Evolutionary conservation across 2,797 vertebrate species (phyloP), one percentile per base, ranked within the genome.

Genomic region (Bucorvus abyssinicus): DNA sequence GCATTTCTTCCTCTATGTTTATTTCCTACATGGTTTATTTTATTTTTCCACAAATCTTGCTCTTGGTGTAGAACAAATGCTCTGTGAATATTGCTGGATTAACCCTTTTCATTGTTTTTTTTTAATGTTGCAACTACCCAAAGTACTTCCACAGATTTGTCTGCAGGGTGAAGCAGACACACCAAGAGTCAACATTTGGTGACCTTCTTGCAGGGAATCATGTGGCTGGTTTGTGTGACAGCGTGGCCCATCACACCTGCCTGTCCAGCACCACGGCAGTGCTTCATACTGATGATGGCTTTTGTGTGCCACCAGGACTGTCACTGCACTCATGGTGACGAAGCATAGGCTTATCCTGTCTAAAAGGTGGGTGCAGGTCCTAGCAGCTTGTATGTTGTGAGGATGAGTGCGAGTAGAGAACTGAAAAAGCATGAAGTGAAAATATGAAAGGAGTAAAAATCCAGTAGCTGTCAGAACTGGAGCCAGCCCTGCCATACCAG

Each of bases 201-300:
- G 73, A 9, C 32, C 23, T 60, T 44, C 29, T 23, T 10, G 3
- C 29, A 60, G 34, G 26, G 27, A 79, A 50, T 18, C 0, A 0
- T 0, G 0, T 15, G 8, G 47, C 27, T 47, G 16, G 6, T 67
- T 53, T 64, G 21, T 34, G 27, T 75, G 53, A 23, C 19, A 13
- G 10, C 8, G 10, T 40, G 9, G 18, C 34, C 42, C 14, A 8
- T 76, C 49, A 40, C 26, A 14, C 29, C 50, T 50, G 32, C 53
- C 57, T 71, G n/a, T 22, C 23, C 34, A 6, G 11, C 19, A 64
- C 34, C 34, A 6, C 1, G 0, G 18, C 59, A 32, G 50, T 22
- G 16, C 47, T 56, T 63, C 13, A 10, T 20, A 8, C 4, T 27
- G 26, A 20, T n/a, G 21, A 5, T n/a, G 9, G 6, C 7, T 77